Percentiles rank a stretch among this genome's conserved stretches.
Conservation (phyloP, 2,113 vertebrate genomes). For the Alectura lathami region DNA sequence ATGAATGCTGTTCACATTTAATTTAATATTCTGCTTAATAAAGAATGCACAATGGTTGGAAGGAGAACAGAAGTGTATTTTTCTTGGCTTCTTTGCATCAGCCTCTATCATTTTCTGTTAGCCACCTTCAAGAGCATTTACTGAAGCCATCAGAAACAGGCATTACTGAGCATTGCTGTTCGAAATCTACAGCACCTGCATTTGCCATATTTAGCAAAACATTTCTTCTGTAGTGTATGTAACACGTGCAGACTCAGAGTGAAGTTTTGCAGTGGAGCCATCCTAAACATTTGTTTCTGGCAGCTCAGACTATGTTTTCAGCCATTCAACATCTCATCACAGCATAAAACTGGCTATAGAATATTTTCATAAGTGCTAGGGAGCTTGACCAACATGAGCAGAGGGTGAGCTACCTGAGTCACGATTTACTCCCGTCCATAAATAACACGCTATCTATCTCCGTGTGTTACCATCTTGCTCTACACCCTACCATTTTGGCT, state of each 20-base stretch:
- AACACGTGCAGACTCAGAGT: not conserved
- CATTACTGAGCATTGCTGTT: not conserved
- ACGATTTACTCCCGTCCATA: fast-evolving
- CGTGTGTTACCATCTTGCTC: not conserved
- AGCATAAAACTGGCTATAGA: not conserved
- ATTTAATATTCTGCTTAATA: conserved; percentile 69
- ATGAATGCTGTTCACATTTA: conserved; percentile 47
- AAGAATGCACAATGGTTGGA: conserved; percentile 42
- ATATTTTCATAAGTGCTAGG: not conserved
- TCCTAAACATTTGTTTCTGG: not conserved
- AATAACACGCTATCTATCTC: not conserved
- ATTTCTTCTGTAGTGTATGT: not conserved
- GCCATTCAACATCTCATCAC: not conserved
- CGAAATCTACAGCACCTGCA: not conserved
- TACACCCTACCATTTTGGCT: not conserved
- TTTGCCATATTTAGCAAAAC: not conserved
- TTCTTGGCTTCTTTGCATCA: conserved; percentile 28
- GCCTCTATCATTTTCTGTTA: not conserved
- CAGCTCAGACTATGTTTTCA: not conserved
- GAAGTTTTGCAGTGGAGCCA: not conserved
- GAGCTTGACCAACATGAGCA: not conserved
- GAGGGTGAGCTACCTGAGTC: not conserved
- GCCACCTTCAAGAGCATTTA: not conserved
- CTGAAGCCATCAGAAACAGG: not conserved
- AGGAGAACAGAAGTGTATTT: conserved; percentile 25